These are phyloP conservation scores for Oxytorus armatus DNA, from an alignment of 2,888 invertebrate genomes.

Conservation along the genomic window DNA sequence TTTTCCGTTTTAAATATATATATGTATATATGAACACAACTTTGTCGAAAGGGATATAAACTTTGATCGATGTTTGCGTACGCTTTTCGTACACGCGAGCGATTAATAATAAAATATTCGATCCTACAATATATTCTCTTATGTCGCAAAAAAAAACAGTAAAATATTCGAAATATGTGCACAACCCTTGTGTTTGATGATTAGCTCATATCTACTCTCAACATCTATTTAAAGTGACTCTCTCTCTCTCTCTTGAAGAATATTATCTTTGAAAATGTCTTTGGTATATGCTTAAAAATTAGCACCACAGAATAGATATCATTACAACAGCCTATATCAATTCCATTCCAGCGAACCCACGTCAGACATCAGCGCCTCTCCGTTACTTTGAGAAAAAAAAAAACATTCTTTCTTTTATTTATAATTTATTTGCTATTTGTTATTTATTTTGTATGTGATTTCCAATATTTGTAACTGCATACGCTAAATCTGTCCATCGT, in stretches of 20 bases:
- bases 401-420: no score
- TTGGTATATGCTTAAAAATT: slow-evolving; percentile 49
- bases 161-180: slow-evolving; percentile 42
- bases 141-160: slow-evolving; percentile 24
- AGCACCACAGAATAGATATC: slow-evolving; percentile 61
- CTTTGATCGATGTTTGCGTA: slow-evolving; percentile 20
- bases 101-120: slow-evolving; percentile 52
- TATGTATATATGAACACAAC: neutral
- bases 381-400: no score
- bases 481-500: no score
- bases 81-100: slow-evolving; percentile 9
- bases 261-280: slow-evolving; percentile 21
- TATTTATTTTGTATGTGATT: no score
- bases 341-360: slow-evolving; percentile 51
- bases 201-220: slow-evolving; percentile 27
- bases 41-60: slow-evolving; percentile 23
- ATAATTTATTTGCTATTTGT: no score
- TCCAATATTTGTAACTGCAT: no score
- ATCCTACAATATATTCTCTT: slow-evolving; percentile 20
- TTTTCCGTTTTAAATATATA: slow-evolving; percentile 16
- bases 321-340: slow-evolving; percentile 57
- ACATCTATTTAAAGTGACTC: neutral
- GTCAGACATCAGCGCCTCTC: no score
- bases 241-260: neutral
- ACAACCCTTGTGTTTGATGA: slow-evolving; percentile 48